Evolutionary conservation across 1,140 invertebrate species (phyloP), one percentile per base, ranked within the genome.

Genomic region (Danaus plexippus): DNA sequence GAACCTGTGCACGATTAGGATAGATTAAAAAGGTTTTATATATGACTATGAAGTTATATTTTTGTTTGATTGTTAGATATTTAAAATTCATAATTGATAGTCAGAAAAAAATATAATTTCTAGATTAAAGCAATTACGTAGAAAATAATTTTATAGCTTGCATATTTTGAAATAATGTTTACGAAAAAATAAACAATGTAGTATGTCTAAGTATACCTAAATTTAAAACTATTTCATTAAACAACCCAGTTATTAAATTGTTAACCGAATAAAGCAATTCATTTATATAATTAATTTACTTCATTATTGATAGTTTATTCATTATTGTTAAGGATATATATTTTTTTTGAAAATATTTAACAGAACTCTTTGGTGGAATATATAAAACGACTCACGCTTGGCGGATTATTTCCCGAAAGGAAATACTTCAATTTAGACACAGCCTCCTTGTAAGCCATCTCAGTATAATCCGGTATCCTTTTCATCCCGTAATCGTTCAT

Each of bases 401-500:
- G 89, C n/a, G 90, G 88, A 67, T 93, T 94, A 54, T 92, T 93
- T 62, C 94, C 93, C 3, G 92, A 91, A 53, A 95, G 77, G 61
- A 94, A 89, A 75, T 93, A 92, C 74, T 92, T 91, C 9, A 95
- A 73, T 54, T 94, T 91, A 0, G 91, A 90, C 1, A 95, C 94
- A 3, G 94, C 94, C 81, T 95, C 93, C 64, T 92, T 90, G 67
- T 95, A 95, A 3, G 93, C 93, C 53, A 92, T 87, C 69, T 95
- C 94, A 0, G 93, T 94, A 67, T 94, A 94, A 85, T 95, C 92
- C 43, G 92, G 91, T 15, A 90, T 87, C 69, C 90, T 90, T 70
- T 90, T 90, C 72, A 85, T 55, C 1, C 87, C 87, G 77, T 87
- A 88, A 0, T 88, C 86, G 52, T 74, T 77, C 77, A 87, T 79